Conservation (phyloP, 2,797 vertebrate species). For the Molossus molossus region DNA sequence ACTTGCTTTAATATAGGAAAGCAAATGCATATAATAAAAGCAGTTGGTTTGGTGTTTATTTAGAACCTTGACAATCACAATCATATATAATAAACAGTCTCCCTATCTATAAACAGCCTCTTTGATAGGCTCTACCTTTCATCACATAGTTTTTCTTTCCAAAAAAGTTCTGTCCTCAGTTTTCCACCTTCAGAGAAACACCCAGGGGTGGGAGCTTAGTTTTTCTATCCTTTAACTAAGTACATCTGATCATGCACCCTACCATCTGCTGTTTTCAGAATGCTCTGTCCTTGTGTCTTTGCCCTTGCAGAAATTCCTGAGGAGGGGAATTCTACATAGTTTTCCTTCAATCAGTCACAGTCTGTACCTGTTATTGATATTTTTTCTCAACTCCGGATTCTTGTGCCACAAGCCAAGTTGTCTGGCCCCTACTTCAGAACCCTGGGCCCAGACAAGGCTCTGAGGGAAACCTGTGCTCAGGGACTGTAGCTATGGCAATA, state of each 20-base stretch:
- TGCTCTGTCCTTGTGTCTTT: background rate
- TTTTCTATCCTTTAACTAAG: background rate
- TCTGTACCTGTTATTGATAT: background rate
- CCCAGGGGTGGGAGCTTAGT: background rate
- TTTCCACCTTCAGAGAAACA: background rate
- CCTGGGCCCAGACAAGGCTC: background rate
- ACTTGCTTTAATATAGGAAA: background rate
- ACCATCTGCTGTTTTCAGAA: conserved; percentile 14
- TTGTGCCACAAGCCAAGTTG: background rate
- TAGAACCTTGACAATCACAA: conserved; percentile 14
- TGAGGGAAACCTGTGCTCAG: background rate
- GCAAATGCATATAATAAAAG: background rate
- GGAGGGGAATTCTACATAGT: background rate
- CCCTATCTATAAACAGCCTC: background rate
- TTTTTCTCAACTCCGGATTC: background rate
- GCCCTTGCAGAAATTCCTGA: conserved; percentile 6
- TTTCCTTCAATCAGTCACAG: background rate
- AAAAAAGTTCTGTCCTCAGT: conserved; percentile 43
- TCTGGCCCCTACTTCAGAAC: background rate
- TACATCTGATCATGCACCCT: background rate
- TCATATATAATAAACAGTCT: background rate
- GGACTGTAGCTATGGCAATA: background rate
- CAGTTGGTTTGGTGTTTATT: background rate
- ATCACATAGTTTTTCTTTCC: background rate
- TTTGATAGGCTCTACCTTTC: background rate